Conservation (phyloP, 1,140 invertebrate species). For the Drosophila sp. region DNA sequence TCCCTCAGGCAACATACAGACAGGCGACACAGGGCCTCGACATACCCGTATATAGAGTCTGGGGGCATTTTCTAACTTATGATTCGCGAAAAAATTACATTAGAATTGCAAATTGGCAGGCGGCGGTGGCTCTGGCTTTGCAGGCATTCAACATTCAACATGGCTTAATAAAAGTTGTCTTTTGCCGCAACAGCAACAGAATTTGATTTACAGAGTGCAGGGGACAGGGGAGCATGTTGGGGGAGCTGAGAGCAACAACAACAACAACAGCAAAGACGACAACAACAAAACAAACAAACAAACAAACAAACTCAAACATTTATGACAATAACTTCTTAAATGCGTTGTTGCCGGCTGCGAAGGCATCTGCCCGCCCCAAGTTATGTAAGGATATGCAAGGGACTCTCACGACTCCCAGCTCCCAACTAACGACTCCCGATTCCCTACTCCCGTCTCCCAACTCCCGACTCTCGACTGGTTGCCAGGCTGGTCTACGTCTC, state of each 20-base stretch:
- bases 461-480: not conserved
- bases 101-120: slow-evolving; percentile 78
- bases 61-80: slow-evolving; percentile 68
- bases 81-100: slow-evolving; percentile 83
- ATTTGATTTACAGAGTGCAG: slow-evolving; percentile 44
- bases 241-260: not conserved
- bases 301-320: slow-evolving; percentile 80
- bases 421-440: not conserved
- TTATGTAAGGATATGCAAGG: slow-evolving; percentile 58
- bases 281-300: slow-evolving; percentile 34
- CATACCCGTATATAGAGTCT: not conserved
- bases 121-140: slow-evolving; percentile 49
- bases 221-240: not conserved
- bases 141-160: slow-evolving; percentile 67
- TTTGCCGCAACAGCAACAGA: slow-evolving; percentile 39
- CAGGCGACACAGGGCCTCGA: slow-evolving; percentile 39
- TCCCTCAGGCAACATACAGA: slow-evolving; percentile 25
- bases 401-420: not conserved
- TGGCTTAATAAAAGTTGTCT: slow-evolving; percentile 78
- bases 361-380: slow-evolving; percentile 19
- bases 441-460: not conserved
- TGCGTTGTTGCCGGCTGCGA: slow-evolving; percentile 70
- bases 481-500: slow-evolving; percentile 40
- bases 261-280: slow-evolving; percentile 19
- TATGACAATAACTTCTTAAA: slow-evolving; percentile 83